These are phyloP conservation scores for Linnaemya vulpina DNA, from an alignment of 2,888 invertebrate genomes.

Conservation along the genomic window DNA sequence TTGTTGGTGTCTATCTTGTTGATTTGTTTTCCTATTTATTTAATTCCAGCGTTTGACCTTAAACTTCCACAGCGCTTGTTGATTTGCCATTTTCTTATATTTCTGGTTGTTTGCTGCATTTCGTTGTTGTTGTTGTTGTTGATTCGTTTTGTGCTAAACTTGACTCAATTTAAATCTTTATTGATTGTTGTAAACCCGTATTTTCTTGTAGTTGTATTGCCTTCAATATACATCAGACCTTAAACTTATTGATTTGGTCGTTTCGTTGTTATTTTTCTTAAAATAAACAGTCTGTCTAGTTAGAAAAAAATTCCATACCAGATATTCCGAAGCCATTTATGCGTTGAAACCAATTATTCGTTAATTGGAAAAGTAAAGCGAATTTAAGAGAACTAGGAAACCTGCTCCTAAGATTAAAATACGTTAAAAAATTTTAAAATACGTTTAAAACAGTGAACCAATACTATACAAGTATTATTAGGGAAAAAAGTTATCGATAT, in stretches of 20 bases:
- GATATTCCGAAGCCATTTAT: too few species aligned
- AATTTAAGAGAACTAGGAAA: too few species aligned
- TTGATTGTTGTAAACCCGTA: slow-evolving; percentile 59
- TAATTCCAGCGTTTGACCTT: slow-evolving; percentile 63
- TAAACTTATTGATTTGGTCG: slow-evolving; percentile 29
- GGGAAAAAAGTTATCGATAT: too few species aligned
- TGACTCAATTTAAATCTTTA: slow-evolving; percentile 66
- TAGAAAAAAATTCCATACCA: too few species aligned
- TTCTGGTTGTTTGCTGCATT: slow-evolving; percentile 42
- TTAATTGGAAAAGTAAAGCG: too few species aligned
- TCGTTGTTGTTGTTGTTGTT: slow-evolving; percentile 21
- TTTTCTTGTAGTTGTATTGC: neutral
- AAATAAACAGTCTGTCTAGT: neutral
- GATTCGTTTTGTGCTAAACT: slow-evolving; percentile 58
- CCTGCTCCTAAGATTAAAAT: too few species aligned
- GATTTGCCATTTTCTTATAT: slow-evolving; percentile 46
- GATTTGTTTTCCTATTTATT: slow-evolving; percentile 20
- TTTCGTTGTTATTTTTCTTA: slow-evolving; percentile 1
- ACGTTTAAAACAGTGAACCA: too few species aligned
- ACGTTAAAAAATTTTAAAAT: too few species aligned
- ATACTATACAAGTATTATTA: too few species aligned
- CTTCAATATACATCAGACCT: neutral
- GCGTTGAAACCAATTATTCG: too few species aligned
- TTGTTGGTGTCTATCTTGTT: slow-evolving; percentile 18
- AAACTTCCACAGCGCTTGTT: slow-evolving; percentile 51